Conservation (phyloP, 23 tunicate genomes). For the Ascidia mentula region DNA sequence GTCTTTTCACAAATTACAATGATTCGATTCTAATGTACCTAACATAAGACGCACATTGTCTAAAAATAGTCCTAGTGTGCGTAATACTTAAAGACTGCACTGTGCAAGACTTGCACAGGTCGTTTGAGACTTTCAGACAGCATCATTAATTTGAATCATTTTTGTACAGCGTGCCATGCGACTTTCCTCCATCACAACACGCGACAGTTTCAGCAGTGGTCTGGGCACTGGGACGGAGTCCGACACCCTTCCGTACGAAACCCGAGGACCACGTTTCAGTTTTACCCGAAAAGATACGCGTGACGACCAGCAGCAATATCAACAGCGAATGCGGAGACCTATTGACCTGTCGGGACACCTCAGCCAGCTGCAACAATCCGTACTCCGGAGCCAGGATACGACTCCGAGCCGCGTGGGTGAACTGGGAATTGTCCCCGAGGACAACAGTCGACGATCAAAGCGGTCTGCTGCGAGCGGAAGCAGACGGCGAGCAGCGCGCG, state of each 20-base stretch:
- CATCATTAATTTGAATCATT: too few species aligned
- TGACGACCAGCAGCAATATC: background rate
- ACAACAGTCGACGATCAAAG: conserved; percentile 6
- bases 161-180: background rate
- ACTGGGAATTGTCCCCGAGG: conserved; percentile 17
- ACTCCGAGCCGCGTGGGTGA: background rate
- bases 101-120: too few species aligned
- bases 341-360: background rate
- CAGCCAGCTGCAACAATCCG: background rate
- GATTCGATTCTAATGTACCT: too few species aligned
- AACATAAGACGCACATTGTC: too few species aligned
- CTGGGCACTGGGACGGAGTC: conserved; percentile 63
- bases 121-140: too few species aligned
- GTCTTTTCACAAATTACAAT: too few species aligned
- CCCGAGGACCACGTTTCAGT: background rate
- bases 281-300: background rate
- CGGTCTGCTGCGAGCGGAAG: background rate
- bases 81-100: too few species aligned
- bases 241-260: conserved; percentile 31
- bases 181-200: conserved; percentile 18
- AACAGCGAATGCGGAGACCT: background rate
- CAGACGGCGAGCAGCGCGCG: background rate
- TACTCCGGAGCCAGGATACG: background rate
- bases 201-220: conserved; percentile 67
- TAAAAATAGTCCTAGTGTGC: too few species aligned